A percentile compares a stretch with the other conserved stretches of the same genome.
phyloP scores from a whole-genome alignment of 1,140 invertebrate species.

The Trichoplusia ni region DNA sequence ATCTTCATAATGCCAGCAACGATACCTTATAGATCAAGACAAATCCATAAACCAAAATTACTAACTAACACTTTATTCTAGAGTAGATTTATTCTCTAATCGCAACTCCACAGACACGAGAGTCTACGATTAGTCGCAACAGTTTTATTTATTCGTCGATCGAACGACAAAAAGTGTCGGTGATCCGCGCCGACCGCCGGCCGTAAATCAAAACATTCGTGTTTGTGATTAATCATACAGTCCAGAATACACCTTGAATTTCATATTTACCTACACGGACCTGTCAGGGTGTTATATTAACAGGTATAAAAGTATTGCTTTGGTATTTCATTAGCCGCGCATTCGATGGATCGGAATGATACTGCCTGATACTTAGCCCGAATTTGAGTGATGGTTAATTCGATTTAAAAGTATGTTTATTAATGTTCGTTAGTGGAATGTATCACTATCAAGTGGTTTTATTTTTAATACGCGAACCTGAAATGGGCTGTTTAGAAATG shows the following conservation, averaged over 20 bases:
- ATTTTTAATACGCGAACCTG: no score
- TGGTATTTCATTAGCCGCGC: conserved; percentile 25
- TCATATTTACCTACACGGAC: conserved; percentile 27
- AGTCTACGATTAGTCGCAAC: conserved; percentile 6
- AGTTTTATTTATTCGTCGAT: conserved; percentile 16
- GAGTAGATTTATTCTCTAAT: no score
- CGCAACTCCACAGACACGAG: no score
- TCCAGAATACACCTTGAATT: conserved; percentile 40
- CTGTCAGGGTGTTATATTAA: conserved; percentile 33
- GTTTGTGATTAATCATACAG: conserved; percentile 69
- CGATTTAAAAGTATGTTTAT: no score
- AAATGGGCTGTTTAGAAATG: no score
- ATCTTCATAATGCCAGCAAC: no score
- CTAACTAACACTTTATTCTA: no score
- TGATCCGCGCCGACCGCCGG: conserved; percentile 22
- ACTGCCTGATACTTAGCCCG: conserved; percentile 38
- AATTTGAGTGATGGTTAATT: neutral
- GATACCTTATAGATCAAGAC: no score
- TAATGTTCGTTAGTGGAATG: no score
- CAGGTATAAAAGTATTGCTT: conserved; percentile 42
- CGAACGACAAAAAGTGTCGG: conserved; percentile 40
- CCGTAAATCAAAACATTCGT: conserved; percentile 73
- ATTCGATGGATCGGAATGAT: neutral
- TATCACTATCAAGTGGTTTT: no score
- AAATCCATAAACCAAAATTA: no score